phyloP scores from a whole-genome alignment of 2,888 invertebrate species.

The Lasioglossum lativentre region DNA sequence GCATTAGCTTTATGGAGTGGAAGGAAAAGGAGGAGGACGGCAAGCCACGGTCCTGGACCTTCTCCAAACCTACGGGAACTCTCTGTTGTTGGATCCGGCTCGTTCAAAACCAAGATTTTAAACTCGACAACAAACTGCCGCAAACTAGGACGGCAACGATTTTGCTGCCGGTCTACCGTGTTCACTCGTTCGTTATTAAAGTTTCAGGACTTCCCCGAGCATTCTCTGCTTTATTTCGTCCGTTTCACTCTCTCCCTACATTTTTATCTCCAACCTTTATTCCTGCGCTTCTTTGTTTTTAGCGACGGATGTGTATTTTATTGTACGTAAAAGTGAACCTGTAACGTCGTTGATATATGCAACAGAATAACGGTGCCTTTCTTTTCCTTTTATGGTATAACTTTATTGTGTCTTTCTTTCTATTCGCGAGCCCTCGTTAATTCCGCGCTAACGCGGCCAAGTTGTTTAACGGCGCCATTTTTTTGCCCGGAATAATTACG shows the following conservation, averaged over 20 bases:
- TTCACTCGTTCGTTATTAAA: conserved; percentile 63
- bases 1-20: conserved; percentile 72
- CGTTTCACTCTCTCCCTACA: neutral
- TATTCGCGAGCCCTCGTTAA: neutral
- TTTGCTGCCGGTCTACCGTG: conserved; percentile 30
- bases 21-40: conserved; percentile 46
- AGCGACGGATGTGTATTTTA: conserved; percentile 33
- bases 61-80: conserved; percentile 59
- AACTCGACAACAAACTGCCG: conserved; percentile 61
- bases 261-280: conserved; percentile 5
- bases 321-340: conserved; percentile 40
- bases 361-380: conserved; percentile 7
- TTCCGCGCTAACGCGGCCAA: neutral
- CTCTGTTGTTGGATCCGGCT: conserved; percentile 28
- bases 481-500: neutral
- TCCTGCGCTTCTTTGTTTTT: conserved; percentile 5
- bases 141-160: conserved; percentile 58
- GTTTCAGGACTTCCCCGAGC: conserved; percentile 46
- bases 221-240: conserved; percentile 38
- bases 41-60: conserved; percentile 56
- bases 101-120: conserved; percentile 59
- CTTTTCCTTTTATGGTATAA: conserved; percentile 1
- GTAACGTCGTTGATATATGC: conserved; percentile 32
- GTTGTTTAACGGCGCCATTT: neutral
- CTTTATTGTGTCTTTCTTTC: neutral